Conservation (phyloP, 37 sponge, comb jelly and placozoan genomes). For the Geodia barretti region DNA sequence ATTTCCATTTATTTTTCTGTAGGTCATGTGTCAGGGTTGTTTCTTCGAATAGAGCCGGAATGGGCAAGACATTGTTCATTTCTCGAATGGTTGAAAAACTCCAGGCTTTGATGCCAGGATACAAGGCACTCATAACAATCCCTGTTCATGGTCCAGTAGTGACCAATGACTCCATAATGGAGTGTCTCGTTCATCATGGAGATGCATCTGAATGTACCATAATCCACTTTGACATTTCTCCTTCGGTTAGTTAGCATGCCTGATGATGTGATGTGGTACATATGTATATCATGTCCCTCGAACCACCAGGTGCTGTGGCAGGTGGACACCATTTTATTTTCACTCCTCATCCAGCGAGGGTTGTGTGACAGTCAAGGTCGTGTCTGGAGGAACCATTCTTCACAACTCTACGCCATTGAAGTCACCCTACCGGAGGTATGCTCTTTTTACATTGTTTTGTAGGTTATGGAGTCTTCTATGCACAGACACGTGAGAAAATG, state of each 20-base stretch:
- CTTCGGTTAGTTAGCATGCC: conserved; percentile 24
- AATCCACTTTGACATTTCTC: conserved; percentile 68
- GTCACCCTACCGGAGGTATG: conserved; percentile 34
- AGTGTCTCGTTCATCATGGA: conserved; percentile 14
- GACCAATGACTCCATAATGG: conserved; percentile 47
- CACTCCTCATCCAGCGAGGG: conserved; percentile 44
- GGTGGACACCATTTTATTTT: conserved; percentile 63
- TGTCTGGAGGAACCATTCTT: conserved; percentile 57
- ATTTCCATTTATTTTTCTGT: neutral
- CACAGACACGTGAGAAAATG: neutral
- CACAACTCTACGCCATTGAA: conserved; percentile 62
- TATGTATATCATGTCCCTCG: conserved; percentile 1
- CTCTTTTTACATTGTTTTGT: neutral
- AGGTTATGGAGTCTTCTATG: neutral
- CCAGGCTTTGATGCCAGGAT: neutral
- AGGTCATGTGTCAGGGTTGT: conserved; percentile 71
- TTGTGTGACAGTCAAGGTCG: conserved; percentile 63
- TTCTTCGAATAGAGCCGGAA: conserved; percentile 57
- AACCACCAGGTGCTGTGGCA: conserved; percentile 34
- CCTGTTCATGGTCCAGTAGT: conserved; percentile 73
- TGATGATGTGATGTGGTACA: neutral
- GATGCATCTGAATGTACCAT: conserved; percentile 8
- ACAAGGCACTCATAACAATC: conserved; percentile 15
- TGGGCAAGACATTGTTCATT: conserved; percentile 79
- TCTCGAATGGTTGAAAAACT: conserved; percentile 36